phyloP scores from a whole-genome alignment of 2,888 invertebrate genomes.

The Alentia gelatinosa region DNA sequence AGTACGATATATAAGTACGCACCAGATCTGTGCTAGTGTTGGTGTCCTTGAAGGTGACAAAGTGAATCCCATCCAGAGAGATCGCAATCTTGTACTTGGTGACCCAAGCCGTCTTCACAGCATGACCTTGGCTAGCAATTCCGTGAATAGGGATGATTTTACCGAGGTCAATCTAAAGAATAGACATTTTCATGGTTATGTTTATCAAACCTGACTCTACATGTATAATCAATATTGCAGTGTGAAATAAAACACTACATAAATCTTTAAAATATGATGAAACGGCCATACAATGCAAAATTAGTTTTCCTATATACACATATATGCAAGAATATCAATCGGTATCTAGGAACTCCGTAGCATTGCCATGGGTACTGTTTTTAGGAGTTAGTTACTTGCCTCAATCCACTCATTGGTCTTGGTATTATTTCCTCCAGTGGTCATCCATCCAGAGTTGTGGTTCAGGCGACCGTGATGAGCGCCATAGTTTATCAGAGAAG shows the following conservation, averaged over 20 bases:
- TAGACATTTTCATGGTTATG: too few relatives aligned
- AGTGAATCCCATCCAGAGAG: constrained; percentile 52
- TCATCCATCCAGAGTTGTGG: constrained; percentile 40
- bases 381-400: too few relatives aligned
- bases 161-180: constrained; percentile 45
- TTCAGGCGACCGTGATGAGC: constrained; percentile 6
- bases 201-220: too few relatives aligned
- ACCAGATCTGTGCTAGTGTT: constrained; percentile 48
- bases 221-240: too few relatives aligned
- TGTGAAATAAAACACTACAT: too few relatives aligned
- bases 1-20: too few relatives aligned
- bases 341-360: too few relatives aligned
- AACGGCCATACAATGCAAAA: too few relatives aligned
- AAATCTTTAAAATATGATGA: too few relatives aligned
- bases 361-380: too few relatives aligned
- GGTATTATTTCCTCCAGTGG: background rate
- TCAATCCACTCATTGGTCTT: background rate
- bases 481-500: background rate
- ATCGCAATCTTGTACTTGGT: constrained; percentile 52
- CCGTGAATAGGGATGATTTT: constrained; percentile 37
- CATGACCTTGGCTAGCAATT: constrained; percentile 39
- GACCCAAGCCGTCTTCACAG: background rate
- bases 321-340: too few relatives aligned
- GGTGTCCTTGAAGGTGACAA: constrained; percentile 3
- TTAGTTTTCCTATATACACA: too few relatives aligned